Conservation (phyloP, 2,888 invertebrate genomes). For the Amiota mariae region DNA sequence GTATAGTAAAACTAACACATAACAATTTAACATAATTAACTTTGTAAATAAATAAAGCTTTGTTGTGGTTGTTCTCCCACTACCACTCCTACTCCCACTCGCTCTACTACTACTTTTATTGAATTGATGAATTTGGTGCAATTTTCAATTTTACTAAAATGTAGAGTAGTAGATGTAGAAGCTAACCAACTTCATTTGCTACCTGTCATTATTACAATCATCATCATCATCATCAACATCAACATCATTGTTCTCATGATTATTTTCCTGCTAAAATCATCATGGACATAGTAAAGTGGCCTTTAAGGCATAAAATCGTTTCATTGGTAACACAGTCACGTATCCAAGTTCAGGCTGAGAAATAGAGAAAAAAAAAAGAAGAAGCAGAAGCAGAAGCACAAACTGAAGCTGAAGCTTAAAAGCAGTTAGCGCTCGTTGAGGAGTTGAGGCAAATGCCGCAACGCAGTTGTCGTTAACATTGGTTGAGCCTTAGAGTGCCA, state of each 20-base stretch:
- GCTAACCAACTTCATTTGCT: too few relatives aligned
- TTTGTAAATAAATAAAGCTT: conserved; percentile 47
- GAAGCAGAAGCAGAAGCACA: too few relatives aligned
- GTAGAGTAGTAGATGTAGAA: conserved; percentile 50
- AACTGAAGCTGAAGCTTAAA: background rate
- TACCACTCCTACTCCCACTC: conserved; percentile 1
- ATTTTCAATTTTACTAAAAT: conserved; percentile 61
- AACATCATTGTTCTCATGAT: background rate
- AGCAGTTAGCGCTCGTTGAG: background rate
- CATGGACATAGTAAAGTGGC: conserved; percentile 5
- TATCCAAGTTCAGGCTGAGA: conserved; percentile 28
- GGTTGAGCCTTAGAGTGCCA: conserved; percentile 1
- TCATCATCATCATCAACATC: conserved; percentile 25
- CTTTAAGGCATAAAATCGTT: conserved; percentile 16
- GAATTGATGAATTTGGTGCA: conserved; percentile 43
- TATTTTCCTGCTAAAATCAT: background rate
- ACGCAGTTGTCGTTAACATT: background rate
- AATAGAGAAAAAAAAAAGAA: too few relatives aligned
- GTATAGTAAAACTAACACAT: background rate
- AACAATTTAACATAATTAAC: conserved; percentile 54
- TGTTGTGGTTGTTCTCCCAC: conserved; percentile 26
- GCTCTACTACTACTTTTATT: conserved; percentile 1
- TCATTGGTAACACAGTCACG: conserved; percentile 58
- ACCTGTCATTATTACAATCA: background rate
- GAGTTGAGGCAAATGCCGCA: background rate